phyloP scores from a whole-genome alignment of 1,140 invertebrate species.

The Parasteatoda tepidariorum region DNA sequence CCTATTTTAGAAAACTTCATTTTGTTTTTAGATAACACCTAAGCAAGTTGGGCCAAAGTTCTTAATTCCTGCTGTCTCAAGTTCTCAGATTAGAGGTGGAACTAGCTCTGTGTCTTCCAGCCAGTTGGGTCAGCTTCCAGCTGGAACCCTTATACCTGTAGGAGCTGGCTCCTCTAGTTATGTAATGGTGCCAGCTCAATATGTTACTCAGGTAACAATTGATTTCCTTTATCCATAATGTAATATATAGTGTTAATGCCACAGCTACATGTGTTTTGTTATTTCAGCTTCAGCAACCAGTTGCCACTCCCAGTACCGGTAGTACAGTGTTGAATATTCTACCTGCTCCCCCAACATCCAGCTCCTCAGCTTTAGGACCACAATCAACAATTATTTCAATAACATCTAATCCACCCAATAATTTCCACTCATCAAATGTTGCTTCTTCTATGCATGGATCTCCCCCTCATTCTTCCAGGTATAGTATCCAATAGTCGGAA shows the following conservation, averaged over 20 bases:
- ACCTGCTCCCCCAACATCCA: slow-evolving; percentile 28
- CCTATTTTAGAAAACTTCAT: too few species aligned
- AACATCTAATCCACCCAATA: slow-evolving; percentile 27
- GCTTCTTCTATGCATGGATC: not conserved
- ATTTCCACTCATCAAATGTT: slow-evolving; percentile 19
- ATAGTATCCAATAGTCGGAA: too few species aligned
- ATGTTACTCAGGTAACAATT: slow-evolving; percentile 70
- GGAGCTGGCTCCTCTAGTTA: slow-evolving; percentile 70
- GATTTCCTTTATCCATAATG: too few species aligned
- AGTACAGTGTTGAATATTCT: slow-evolving; percentile 51
- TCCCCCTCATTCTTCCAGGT: slow-evolving; percentile 36
- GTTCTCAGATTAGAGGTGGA: slow-evolving; percentile 49
- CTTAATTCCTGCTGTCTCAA: slow-evolving; percentile 68
- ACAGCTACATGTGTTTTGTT: not conserved
- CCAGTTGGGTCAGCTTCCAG: slow-evolving; percentile 70
- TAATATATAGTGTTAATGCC: too few species aligned
- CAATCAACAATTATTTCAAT: slow-evolving; percentile 27
- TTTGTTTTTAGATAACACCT: slow-evolving; percentile 10
- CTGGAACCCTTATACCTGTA: slow-evolving; percentile 72
- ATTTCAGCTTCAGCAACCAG: slow-evolving; percentile 33
- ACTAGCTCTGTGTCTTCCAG: slow-evolving; percentile 69
- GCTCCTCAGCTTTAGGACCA: not conserved
- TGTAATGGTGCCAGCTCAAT: slow-evolving; percentile 75
- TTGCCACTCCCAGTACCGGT: not conserved
- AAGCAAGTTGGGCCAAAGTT: slow-evolving; percentile 60